Base-by-base conservation (phyloP, 2,888 invertebrate genomes). In the Cephus runcator region DNA sequence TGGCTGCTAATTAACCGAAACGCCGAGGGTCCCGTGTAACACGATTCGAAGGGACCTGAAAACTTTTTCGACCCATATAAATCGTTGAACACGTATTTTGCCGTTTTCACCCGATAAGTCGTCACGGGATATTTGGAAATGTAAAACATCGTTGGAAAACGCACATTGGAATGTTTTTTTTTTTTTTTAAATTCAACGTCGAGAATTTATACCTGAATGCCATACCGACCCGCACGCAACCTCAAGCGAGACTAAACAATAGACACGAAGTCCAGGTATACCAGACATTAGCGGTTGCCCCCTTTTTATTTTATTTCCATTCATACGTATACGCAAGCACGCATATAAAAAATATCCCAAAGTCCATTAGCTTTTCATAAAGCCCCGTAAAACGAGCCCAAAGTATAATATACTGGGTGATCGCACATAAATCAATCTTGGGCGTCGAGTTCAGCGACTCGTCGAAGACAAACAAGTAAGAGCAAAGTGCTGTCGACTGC, bases 1-100 rank as follows among this genome's bases (percentile, higher is more conserved):
- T 88, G 88, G 83, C 86, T 77, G 82, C 87, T 88, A 86, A 88
- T 89, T 86, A 88, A 84, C 83, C 79, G 80, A 77, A 81, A 80
- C 69, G 30, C 68, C 68, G 69, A 34, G 35, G 77, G 75, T 40
- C 40, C 73, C 34, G 56, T 69, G 35, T 75, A 78, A 79, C 75
- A 75, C 73, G 78, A 78, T 76, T 75, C 71, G 71, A 71, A 56
- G 56, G 56, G 56, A 56, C 23, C 56, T 9, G 23, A 23, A 56
- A 56, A 56, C 56, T 56, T 56, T 56, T 56, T 56, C 6, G 56
- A 56, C 23, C 56, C 9, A 23, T 15, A 56, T 56, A 56, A 56
- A 23, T 56, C 56, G 23, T 56, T 56, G 23, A 56, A 56, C 23
- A 23, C 9, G 33, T 56, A 23, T 56, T 56, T 56, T 9, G 9